Conservation (phyloP, 2,888 invertebrate species). For the Lasioglossum morio region DNA sequence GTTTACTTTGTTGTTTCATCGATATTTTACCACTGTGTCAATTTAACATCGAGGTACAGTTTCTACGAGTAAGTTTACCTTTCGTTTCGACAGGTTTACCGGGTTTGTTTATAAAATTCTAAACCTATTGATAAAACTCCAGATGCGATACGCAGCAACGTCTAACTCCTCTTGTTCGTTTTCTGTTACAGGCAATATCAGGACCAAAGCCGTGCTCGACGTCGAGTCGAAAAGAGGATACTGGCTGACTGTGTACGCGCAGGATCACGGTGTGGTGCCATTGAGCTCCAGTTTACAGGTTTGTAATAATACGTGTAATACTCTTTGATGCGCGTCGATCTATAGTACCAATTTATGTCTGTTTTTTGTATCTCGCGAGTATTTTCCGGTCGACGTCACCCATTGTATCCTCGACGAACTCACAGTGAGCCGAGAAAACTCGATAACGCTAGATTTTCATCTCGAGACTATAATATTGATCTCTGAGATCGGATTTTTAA, state of each 20-base stretch:
- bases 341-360: conserved; percentile 3
- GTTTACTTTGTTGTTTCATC: too few species aligned
- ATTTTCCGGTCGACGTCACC: not conserved
- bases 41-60: too few species aligned
- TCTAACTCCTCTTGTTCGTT: conserved; percentile 23
- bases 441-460: not conserved
- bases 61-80: too few species aligned
- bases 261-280: conserved; percentile 96
- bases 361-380: conserved; percentile 24
- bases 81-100: too few species aligned
- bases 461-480: not conserved
- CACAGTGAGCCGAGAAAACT: not conserved
- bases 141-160: not conserved
- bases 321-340: not conserved
- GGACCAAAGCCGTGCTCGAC: conserved; percentile 94
- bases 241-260: conserved; percentile 97
- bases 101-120: not conserved
- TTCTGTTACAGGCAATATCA: conserved; percentile 90
- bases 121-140: not conserved
- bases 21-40: too few species aligned
- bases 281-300: conserved; percentile 94
- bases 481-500: not conserved
- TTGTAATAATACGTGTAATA: conserved; percentile 37
- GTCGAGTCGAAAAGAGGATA: conserved; percentile 94
- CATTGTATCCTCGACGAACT: not conserved